Percentiles rank a stretch among this genome's conserved stretches.
These are phyloP conservation scores for Macropodus opercularis DNA, from an alignment of 2,797 vertebrate genomes.

Conservation along the genomic window DNA sequence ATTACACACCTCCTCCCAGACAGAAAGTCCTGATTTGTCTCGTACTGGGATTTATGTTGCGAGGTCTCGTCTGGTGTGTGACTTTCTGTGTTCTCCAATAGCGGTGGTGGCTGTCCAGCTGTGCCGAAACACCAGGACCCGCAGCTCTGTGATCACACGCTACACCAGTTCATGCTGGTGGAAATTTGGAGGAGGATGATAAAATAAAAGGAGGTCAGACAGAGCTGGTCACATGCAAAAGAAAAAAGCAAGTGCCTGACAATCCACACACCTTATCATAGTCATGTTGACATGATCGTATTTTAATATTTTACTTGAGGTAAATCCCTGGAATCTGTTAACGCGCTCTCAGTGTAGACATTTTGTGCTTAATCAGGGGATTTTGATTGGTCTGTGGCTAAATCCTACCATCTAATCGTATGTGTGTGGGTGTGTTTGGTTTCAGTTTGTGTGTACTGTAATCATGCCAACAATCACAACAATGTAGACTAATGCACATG, in stretches of 20 bases:
- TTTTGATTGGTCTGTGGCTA: background rate
- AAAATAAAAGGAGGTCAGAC: constrained; percentile 19
- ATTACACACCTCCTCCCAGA: constrained; percentile 13
- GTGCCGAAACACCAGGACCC: constrained; percentile 27
- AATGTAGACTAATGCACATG: constrained; percentile 59
- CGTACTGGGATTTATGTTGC: constrained; percentile 36
- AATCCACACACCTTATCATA: background rate
- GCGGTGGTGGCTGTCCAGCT: constrained; percentile 23
- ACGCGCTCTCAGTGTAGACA: background rate
- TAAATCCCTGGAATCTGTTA: background rate
- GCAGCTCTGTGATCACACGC: constrained; percentile 17
- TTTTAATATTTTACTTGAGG: background rate
- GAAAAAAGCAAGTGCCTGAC: too few species aligned
- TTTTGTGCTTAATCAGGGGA: background rate
- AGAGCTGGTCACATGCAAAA: too few species aligned
- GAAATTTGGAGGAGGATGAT: constrained; percentile 28
- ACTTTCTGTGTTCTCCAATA: constrained; percentile 46
- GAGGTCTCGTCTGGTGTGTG: constrained; percentile 43
- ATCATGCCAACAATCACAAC: constrained; percentile 52
- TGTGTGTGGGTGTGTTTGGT: constrained; percentile 7
- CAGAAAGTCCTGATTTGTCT: constrained; percentile 26
- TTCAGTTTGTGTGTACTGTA: constrained; percentile 39
- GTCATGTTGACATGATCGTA: background rate
- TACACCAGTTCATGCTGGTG: constrained; percentile 23
- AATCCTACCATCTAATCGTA: constrained; percentile 1